Evolutionary conservation across 2,888 invertebrate species (phyloP).

Genomic region (Phortica magna): DNA sequence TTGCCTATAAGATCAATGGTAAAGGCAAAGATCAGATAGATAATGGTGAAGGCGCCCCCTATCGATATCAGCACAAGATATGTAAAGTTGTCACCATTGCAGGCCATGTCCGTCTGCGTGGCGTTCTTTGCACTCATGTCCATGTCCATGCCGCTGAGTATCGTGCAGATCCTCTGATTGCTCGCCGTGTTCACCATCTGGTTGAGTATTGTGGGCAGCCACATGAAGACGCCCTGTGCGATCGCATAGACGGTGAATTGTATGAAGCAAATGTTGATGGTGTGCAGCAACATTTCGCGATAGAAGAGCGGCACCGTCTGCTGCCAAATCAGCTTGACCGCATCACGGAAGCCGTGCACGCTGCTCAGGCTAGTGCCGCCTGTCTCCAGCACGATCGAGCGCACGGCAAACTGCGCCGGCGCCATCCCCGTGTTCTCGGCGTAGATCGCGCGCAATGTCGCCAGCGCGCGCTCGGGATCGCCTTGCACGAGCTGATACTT

Average conservation of each 20-base stretch:
- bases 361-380: constrained; percentile 68
- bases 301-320: constrained; percentile 74
- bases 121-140: neutral
- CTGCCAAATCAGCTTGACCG: constrained; percentile 70
- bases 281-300: constrained; percentile 63
- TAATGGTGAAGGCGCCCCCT: constrained; percentile 82
- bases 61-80: constrained; percentile 84
- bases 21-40: constrained; percentile 83
- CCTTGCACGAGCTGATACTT: constrained; percentile 85
- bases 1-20: constrained; percentile 81
- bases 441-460: constrained; percentile 82
- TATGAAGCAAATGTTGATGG: constrained; percentile 69
- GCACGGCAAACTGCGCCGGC: constrained; percentile 79
- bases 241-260: constrained; percentile 70
- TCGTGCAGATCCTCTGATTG: constrained; percentile 41
- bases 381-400: constrained; percentile 61
- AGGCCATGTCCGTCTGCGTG: constrained; percentile 60
- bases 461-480: constrained; percentile 80
- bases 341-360: constrained; percentile 66
- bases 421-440: constrained; percentile 79
- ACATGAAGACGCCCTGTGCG: constrained; percentile 76
- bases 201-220: constrained; percentile 76
- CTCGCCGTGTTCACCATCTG: constrained; percentile 59
- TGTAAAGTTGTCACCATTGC: constrained; percentile 80
- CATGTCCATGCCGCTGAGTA: constrained; percentile 51